A percentile compares a stretch with the other conserved stretches of the same genome.
Evolutionary conservation across 2,797 vertebrate genomes (phyloP).

Genomic region (Premnoplex brunnescens): DNA sequence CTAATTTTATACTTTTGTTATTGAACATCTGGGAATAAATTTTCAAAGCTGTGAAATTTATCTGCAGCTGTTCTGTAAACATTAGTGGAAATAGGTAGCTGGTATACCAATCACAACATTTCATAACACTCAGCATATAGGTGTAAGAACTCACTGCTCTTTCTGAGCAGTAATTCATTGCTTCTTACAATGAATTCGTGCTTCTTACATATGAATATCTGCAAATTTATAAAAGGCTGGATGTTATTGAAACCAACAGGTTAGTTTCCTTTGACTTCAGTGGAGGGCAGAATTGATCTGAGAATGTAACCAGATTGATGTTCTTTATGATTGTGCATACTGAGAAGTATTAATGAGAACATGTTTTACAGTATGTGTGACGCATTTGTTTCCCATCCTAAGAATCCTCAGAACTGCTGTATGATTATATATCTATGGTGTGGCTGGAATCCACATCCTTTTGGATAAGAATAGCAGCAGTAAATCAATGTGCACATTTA

Average conservation of each 20-base stretch:
- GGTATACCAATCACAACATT: not conserved
- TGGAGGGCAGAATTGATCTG: slow-evolving; percentile 34
- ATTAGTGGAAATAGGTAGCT: not conserved
- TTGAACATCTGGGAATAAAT: not conserved
- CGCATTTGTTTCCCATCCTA: not conserved
- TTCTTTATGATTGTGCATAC: slow-evolving; percentile 33
- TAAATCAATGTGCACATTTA: not conserved
- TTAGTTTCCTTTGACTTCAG: slow-evolving; percentile 47
- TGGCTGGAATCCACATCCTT: not conserved
- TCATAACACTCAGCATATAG: not conserved
- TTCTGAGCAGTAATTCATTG: not conserved
- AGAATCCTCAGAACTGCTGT: not conserved
- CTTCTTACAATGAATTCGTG: not conserved
- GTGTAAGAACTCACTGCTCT: not conserved
- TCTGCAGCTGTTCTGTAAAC: not conserved
- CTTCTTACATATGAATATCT: slow-evolving; percentile 20
- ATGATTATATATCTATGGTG: not conserved
- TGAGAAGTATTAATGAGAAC: slow-evolving; percentile 36
- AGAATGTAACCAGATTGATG: slow-evolving; percentile 12
- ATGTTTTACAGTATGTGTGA: not conserved
- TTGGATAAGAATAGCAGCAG: not conserved
- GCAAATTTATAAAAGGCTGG: slow-evolving; percentile 29
- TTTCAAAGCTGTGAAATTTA: not conserved
- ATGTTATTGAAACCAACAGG: slow-evolving; percentile 28
- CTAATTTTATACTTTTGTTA: not conserved